Conservation (phyloP, 2,113 vertebrate genomes). For the Ictidomys tridecemlineatus region DNA sequence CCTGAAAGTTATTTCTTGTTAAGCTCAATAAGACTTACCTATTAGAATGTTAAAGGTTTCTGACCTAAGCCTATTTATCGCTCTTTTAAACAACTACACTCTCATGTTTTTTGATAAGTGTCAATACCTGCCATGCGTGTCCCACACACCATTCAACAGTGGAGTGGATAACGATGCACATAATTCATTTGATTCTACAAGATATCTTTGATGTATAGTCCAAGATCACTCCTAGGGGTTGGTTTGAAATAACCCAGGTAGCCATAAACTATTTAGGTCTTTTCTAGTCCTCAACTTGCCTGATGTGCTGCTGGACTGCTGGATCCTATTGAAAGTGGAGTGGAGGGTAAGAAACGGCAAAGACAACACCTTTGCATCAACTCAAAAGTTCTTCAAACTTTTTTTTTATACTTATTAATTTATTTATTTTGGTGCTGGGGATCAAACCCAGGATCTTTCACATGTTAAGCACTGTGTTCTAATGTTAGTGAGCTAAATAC, state of each 20-base stretch:
- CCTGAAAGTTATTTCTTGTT: constrained; percentile 27
- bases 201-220: not conserved
- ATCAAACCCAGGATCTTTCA: not conserved
- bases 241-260: not conserved
- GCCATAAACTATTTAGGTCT: not conserved
- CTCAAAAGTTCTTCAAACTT: not conserved
- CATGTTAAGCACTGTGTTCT: not conserved
- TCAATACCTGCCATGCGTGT: not conserved
- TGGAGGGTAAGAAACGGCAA: not conserved
- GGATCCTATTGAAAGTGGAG: not conserved
- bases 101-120: not conserved
- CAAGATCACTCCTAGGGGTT: not conserved
- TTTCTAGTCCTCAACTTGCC: not conserved
- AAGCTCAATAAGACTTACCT: not conserved
- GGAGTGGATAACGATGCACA: not conserved
- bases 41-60: constrained; percentile 24
- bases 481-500: not conserved
- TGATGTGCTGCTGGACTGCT: not conserved
- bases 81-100: not conserved
- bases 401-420: not conserved
- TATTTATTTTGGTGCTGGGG: not conserved
- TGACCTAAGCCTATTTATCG: not conserved
- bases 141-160: not conserved
- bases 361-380: not conserved
- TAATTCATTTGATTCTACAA: not conserved